Evolutionary conservation across 2,797 vertebrate genomes (phyloP).

Genomic region (Diplodus puntazzo): DNA sequence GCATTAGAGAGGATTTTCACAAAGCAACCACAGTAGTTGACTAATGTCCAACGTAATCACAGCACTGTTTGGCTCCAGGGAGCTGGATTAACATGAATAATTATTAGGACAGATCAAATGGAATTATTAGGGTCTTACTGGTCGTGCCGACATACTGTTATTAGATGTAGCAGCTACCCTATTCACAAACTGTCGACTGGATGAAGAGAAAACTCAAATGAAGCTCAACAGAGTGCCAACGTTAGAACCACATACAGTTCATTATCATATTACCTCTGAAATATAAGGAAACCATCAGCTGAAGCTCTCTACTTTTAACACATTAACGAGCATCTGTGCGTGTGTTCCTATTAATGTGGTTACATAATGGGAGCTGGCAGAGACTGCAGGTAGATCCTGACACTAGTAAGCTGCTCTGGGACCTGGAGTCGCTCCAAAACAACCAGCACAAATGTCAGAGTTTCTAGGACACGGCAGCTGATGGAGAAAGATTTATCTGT

Average conservation of each 20-base stretch:
- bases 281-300: neutral
- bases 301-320: neutral
- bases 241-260: neutral
- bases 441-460: slow-evolving; percentile 24
- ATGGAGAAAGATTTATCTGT: slow-evolving; percentile 20
- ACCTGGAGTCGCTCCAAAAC: slow-evolving; percentile 60
- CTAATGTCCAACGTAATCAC: slow-evolving; percentile 22
- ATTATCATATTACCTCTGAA: neutral
- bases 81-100: slow-evolving; percentile 43
- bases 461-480: slow-evolving; percentile 37
- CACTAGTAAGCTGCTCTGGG: slow-evolving; percentile 56
- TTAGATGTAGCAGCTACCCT: neutral
- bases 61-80: slow-evolving; percentile 29
- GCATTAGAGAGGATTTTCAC: slow-evolving; percentile 35
- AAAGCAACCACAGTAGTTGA: slow-evolving; percentile 25
- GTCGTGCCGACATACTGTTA: slow-evolving; percentile 17
- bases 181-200: neutral
- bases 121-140: slow-evolving; percentile 28
- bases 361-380: slow-evolving; percentile 49
- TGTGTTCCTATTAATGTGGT: slow-evolving; percentile 23
- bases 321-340: slow-evolving; percentile 3
- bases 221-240: neutral
- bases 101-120: slow-evolving; percentile 36
- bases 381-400: slow-evolving; percentile 35
- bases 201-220: neutral